Evolutionary conservation across 2,113 vertebrate species (phyloP), one percentile per base, ranked within the genome.

Genomic region (Saguinus imperator): DNA sequence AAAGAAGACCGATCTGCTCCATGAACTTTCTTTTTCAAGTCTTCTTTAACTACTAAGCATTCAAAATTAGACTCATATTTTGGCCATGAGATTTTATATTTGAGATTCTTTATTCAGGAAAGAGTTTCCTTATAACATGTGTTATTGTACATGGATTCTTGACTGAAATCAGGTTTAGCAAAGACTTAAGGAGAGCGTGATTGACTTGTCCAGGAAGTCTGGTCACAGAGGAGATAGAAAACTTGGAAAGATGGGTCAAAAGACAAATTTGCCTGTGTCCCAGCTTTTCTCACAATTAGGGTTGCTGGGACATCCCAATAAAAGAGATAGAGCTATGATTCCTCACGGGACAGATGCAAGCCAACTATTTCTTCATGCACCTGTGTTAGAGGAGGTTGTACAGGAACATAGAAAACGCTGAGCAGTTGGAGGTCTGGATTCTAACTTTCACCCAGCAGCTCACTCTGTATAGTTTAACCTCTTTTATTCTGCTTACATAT

Each of bases 221-320:
- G 10, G 23, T 12, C 23, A n/a, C 0, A 5, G 45, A 35, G 9
- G 21, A 45, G 8, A 40, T 2, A 52, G 7, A 21, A 14, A 10
- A 68, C 23, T 4, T 45, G 3, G 20, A 70, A 77, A 87, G 12
- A 6, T 52, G 6, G 21, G 3, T 45, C 45, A 83, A 48, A 48
- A 57, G 23, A 6, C 4, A 57, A 17, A 50, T 83, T 13, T 68
- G 5, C 61, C 2, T 17, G 32, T 20, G 10, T 77, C 58, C 10
- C 23, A 29, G 40, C 20, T 64, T 79, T 61, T 13, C 7, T 0
- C 17, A 52, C 61, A 84, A n/a, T 8, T 48, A 20, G 13, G 4
- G 29, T 6, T 68, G 0, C 3, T 35, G 23, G 12, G n/a, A n/a
- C 43, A 48, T 32, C 27, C 9, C 68, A 21, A 1, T 8, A 48